Evolutionary conservation across 2,113 vertebrate species (phyloP).

Genomic region (Meriones unguiculatus): DNA sequence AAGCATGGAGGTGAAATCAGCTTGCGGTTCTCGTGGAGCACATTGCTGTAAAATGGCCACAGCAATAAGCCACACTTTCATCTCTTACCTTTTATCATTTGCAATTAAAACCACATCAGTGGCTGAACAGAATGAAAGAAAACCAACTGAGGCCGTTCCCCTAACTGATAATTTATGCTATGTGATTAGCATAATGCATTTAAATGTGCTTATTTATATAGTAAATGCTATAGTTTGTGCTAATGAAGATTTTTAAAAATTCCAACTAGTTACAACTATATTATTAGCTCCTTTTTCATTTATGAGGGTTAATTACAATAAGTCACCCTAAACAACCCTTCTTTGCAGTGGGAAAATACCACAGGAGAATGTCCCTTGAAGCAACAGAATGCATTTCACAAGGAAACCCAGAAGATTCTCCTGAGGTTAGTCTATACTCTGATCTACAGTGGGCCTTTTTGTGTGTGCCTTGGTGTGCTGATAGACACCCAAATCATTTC

Average conservation of each 20-base stretch:
- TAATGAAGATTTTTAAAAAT: conserved; percentile 47
- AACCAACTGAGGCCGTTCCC: conserved; percentile 22
- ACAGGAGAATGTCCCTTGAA: conserved; percentile 38
- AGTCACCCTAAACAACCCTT: neutral
- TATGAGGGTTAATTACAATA: conserved; percentile 50
- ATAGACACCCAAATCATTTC: conserved; percentile 24
- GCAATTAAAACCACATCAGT: conserved; percentile 8
- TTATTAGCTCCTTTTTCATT: conserved; percentile 30
- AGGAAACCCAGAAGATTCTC: conserved; percentile 27
- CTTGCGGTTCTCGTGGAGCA: conserved; percentile 33
- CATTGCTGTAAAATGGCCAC: neutral
- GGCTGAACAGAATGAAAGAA: conserved; percentile 46
- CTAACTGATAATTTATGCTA: conserved; percentile 27
- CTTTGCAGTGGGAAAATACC: conserved; percentile 36
- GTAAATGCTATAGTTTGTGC: conserved; percentile 57
- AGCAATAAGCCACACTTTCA: neutral
- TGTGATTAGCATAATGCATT: conserved; percentile 55
- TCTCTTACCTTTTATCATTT: conserved; percentile 55
- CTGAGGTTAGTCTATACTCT: conserved; percentile 22
- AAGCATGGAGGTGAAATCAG: neutral
- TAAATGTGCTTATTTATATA: conserved; percentile 59
- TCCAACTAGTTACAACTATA: conserved; percentile 29
- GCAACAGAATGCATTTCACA: conserved; percentile 18
- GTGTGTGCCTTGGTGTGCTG: conserved; percentile 16
- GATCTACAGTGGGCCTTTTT: neutral